Evolutionary conservation across 2,888 invertebrate genomes (phyloP).

Genomic region (Drosophila paracracens): DNA sequence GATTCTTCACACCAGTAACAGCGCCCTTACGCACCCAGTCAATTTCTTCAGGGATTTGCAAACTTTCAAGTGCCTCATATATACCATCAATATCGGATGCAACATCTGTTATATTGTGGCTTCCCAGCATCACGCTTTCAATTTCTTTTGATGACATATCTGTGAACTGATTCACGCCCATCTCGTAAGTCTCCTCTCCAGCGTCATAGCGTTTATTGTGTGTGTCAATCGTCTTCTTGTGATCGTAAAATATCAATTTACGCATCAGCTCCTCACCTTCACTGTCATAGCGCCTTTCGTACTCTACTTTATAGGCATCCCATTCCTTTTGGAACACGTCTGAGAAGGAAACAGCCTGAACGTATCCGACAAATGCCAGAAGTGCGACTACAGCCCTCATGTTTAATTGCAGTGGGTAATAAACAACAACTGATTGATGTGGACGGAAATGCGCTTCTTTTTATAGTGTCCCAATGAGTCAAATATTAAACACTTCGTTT

Average conservation of each 20-base stretch:
- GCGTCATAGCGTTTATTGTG: conserved; percentile 91
- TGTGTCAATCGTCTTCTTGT: conserved; percentile 91
- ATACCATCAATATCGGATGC: conserved; percentile 13
- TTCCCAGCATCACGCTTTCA: conserved; percentile 80
- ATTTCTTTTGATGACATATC: conserved; percentile 92
- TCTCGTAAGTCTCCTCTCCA: conserved; percentile 88
- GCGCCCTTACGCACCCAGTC: conserved; percentile 94
- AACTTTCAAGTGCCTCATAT: conserved; percentile 85
- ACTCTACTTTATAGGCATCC: conserved; percentile 85
- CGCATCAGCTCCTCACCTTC: conserved; percentile 92
- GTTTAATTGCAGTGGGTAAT: not conserved
- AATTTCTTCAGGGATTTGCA: conserved; percentile 88
- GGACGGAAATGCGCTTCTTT: not conserved
- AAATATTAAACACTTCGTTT: not conserved
- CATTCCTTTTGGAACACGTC: conserved; percentile 32
- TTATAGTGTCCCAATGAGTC: conserved; percentile 14
- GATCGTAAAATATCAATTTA: conserved; percentile 94
- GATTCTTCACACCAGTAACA: conserved; percentile 94
- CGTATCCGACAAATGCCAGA: conserved; percentile 13
- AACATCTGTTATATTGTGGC: conserved; percentile 35
- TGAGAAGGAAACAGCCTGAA: not conserved
- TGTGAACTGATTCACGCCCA: conserved; percentile 92
- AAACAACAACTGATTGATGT: conserved; percentile 5
- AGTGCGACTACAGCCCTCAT: conserved; percentile 22
- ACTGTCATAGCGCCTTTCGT: conserved; percentile 88